These are phyloP conservation scores for Eulemur albifrons DNA, from an alignment of 2,797 vertebrate species.

Conservation along the genomic window DNA sequence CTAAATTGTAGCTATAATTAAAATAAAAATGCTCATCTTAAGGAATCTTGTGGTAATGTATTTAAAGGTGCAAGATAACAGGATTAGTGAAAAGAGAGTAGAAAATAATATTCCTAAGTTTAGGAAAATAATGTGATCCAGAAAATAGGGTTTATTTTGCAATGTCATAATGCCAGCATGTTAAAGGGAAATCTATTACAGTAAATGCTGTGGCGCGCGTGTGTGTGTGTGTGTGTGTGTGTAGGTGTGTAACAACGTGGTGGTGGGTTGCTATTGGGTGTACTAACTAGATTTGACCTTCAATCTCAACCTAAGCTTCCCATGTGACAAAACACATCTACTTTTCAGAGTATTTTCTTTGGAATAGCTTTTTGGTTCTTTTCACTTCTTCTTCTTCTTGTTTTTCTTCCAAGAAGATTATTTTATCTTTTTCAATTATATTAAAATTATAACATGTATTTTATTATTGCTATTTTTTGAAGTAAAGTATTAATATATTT, in stretches of 20 bases:
- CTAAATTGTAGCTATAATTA: constrained; percentile 49
- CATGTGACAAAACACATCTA: background rate
- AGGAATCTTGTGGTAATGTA: background rate
- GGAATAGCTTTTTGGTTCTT: background rate
- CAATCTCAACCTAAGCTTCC: background rate
- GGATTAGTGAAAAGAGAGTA: background rate
- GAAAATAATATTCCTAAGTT: background rate
- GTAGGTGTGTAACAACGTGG: background rate
- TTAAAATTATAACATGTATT: background rate
- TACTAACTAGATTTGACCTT: background rate
- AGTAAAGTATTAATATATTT: background rate
- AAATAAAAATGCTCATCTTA: background rate
- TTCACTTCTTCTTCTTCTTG: background rate
- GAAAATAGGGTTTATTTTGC: background rate
- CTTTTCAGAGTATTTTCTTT: background rate
- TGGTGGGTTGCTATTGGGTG: background rate
- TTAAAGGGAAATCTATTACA: background rate
- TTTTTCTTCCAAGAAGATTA: background rate
- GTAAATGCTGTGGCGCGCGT: background rate
- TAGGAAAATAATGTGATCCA: background rate
- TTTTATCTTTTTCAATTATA: background rate
- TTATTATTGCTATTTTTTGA: background rate
- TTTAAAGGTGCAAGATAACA: background rate
- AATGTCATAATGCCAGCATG: background rate
- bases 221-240: background rate